A percentile compares a stretch with the other conserved stretches of the same genome.
Conservation (phyloP, 64 coral and sea anemone species). For the Porites lutea region DNA sequence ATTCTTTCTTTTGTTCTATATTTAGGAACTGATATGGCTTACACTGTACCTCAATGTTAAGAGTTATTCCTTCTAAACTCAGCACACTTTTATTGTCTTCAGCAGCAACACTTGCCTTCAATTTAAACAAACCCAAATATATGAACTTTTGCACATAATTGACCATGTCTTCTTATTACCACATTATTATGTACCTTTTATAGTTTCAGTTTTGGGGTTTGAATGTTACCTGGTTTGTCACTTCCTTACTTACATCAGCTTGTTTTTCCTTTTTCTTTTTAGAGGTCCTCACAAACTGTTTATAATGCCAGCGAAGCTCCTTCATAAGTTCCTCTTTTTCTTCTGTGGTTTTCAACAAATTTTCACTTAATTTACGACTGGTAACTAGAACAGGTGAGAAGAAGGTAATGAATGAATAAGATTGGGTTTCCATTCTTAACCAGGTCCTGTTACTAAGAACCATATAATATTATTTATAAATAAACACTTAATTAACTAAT, state of each 20-base stretch:
- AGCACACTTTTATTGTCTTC: not conserved
- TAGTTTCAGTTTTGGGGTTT: not conserved
- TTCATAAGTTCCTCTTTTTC: constrained; percentile 81
- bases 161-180: too few relatives aligned
- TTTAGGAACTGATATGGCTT: too few relatives aligned
- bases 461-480: too few relatives aligned
- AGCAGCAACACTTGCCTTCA: not conserved
- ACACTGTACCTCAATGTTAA: not conserved
- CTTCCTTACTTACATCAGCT: constrained; percentile 49
- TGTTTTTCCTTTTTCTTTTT: constrained; percentile 68
- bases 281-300: constrained; percentile 77
- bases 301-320: constrained; percentile 93
- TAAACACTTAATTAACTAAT: too few relatives aligned
- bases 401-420: too few relatives aligned
- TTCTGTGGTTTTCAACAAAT: not conserved
- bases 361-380: constrained; percentile 44
- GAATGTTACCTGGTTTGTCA: too few relatives aligned
- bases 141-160: not conserved
- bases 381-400: constrained; percentile 1
- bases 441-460: too few relatives aligned
- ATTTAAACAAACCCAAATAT: not conserved
- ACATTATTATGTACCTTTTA: too few relatives aligned
- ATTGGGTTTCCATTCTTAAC: too few relatives aligned
- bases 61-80: not conserved
- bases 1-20: too few relatives aligned